A percentile compares a stretch with the other conserved stretches of the same genome.
These are phyloP conservation scores for Chitala chitala DNA, from an alignment of 2,113 vertebrate genomes.

Conservation along the genomic window DNA sequence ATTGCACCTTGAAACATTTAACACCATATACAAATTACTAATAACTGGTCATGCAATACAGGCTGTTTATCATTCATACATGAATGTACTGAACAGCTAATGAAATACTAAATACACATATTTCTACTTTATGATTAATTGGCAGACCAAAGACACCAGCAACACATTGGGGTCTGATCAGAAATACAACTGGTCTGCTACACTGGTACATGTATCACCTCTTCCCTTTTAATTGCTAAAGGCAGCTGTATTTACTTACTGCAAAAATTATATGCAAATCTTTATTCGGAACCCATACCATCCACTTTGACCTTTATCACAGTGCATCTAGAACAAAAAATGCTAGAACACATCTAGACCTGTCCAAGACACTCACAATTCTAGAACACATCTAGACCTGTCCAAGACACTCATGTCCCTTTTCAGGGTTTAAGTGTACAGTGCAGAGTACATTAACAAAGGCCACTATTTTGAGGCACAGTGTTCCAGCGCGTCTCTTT, in stretches of 20 bases:
- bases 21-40: not conserved
- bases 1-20: not conserved
- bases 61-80: not conserved
- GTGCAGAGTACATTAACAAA: not conserved
- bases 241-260: not conserved
- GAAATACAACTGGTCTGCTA: not conserved
- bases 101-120: not conserved
- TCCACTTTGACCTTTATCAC: too few relatives aligned
- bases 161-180: not conserved
- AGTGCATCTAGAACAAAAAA: too few relatives aligned
- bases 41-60: not conserved
- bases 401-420: not conserved
- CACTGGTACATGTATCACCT: not conserved
- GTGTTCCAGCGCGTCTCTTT: too few relatives aligned
- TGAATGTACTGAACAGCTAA: not conserved
- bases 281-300: not conserved
- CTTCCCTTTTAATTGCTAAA: not conserved
- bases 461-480: too few relatives aligned
- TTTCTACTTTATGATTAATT: not conserved
- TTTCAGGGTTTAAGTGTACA: not conserved
- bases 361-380: too few relatives aligned
- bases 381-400: not conserved
- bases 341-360: too few relatives aligned
- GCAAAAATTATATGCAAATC: not conserved
- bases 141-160: not conserved